These are phyloP conservation scores for Celastrina argiolus DNA, from an alignment of 2,888 invertebrate species.

Conservation along the genomic window DNA sequence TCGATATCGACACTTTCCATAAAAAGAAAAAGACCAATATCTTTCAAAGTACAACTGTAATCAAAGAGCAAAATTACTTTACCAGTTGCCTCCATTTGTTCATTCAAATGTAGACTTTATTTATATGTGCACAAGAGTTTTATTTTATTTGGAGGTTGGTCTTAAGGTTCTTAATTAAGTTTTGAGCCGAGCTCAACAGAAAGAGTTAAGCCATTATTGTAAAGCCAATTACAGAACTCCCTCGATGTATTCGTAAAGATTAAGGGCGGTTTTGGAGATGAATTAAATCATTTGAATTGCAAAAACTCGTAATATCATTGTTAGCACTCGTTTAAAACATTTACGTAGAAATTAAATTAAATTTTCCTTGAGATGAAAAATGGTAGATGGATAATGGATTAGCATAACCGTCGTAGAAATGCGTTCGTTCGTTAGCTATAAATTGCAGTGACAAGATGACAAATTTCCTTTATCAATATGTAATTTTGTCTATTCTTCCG, in stretches of 20 bases:
- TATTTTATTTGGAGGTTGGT: conserved; percentile 4
- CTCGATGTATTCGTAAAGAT: not conserved
- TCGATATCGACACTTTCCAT: not conserved
- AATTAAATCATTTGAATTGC: not conserved
- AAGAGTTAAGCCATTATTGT: conserved; percentile 14
- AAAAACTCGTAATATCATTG: not conserved
- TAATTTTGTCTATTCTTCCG: too few species aligned
- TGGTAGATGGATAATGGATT: too few species aligned
- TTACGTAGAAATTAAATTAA: too few species aligned
- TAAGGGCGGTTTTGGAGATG: not conserved
- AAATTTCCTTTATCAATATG: too few species aligned
- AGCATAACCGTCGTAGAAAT: too few species aligned
- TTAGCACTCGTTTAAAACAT: not conserved
- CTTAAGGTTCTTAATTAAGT: conserved; percentile 35
- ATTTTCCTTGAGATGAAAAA: too few species aligned
- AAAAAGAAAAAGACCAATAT: conserved; percentile 1
- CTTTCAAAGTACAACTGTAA: conserved; percentile 13
- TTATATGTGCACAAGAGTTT: not conserved
- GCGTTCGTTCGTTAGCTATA: too few species aligned
- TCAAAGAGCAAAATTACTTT: conserved; percentile 10
- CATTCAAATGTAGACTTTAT: not conserved
- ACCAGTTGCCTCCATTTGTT: not conserved
- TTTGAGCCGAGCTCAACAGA: conserved; percentile 32
- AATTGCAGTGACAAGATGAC: too few species aligned
- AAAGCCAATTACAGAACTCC: conserved; percentile 2